Evolutionary conservation across 64 coral and sea anemone species (phyloP), one percentile per base, ranked within the genome.

Genomic region (Astreopora myriophthalma): DNA sequence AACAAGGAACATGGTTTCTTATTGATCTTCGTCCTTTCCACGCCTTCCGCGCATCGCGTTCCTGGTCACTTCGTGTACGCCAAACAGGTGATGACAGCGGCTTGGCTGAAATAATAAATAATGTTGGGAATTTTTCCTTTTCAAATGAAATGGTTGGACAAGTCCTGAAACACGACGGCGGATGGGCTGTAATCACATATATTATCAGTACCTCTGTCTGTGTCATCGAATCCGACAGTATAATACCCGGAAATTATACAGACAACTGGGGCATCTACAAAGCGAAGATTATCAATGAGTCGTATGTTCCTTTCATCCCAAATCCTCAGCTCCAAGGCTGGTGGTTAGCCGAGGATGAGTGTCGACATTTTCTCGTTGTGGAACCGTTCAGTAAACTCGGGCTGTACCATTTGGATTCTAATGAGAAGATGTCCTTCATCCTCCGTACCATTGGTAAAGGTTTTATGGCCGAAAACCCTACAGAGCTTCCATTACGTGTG

Each of bases 271-370:
- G 84, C 69, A 19, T 92, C 19, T 40, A 84, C 38, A 74, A 91
- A 36, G 37, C 76, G 37, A 46, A 58, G 14, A 40, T 69, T 13
- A 71, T 33, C 28, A 86, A 38, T 22, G 67, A 75, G 5, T 36
- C 66, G 0, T 85, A 88, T 61, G 70, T 74, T 36, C 64, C 78
- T 42, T 57, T 55, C n/a, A 75, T 78, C 26, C 36, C 57, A 44
- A 73, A 51, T 13, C 69, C 80, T 69, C 75, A 51, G 5, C 61
- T 78, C 42, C 75, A 82, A 44, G 84, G 66, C 36, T 99, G 97
- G 97, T 99, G 97, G 97, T 32, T 99, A 34, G 90, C 38, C 55
- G 97, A 99, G 75, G 90, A 96, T 62, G 44, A 74, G 0, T 99
- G 97, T 72, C 60, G 79, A 8, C 89, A 84, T 52, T 76, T 85